Evolutionary conservation across 2,888 invertebrate species (phyloP), one percentile per base, ranked within the genome.

Genomic region (Octodonta nipae): DNA sequence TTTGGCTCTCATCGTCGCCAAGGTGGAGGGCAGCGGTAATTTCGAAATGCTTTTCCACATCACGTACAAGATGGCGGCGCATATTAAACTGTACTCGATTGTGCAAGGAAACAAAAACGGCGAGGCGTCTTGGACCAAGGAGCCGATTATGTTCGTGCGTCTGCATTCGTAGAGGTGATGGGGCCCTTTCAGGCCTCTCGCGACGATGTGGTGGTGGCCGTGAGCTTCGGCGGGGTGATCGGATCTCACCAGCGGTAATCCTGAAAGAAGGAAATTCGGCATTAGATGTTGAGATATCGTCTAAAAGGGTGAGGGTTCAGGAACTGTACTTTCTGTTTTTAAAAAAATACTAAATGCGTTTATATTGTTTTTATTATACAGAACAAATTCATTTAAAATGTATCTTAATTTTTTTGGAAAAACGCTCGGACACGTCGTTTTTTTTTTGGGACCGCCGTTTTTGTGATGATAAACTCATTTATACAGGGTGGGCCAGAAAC

Each of bases 81-180:
- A 93, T 38, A 95, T 93, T 35, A 95, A 68, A 28, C 91, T 91
- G 64, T 95, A 95, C 63, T 95, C 93, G 43, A 95, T 92, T 30
- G 79, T 79, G 37, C 92, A 93, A 0, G 95, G 95, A 51, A 92
- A 95, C 15, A 95, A 72, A 54, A 93, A 92, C 0, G 51, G 52
- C n/a, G 52, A 48, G 2, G 52, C 52, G 36, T 52, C 52, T 38
- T 52, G 52, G 2, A 52, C 52, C 35, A 89, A 60, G 1, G 85
- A 81, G 11, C 88, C 88, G 69, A 89, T 84, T 34, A 89, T 86
- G 55, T 88, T 86, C 7, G 86, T 84, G 43, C 88, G 72, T 6
- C 87, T 72, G 52, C 88, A 88, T 58, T 87, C 86, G 63, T 84
- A 87, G 52, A 87, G 79, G 54, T 83, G 81, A 54, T 86, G 85